Conservation (phyloP, 1,140 invertebrate species). For the Triops cancriformis region DNA sequence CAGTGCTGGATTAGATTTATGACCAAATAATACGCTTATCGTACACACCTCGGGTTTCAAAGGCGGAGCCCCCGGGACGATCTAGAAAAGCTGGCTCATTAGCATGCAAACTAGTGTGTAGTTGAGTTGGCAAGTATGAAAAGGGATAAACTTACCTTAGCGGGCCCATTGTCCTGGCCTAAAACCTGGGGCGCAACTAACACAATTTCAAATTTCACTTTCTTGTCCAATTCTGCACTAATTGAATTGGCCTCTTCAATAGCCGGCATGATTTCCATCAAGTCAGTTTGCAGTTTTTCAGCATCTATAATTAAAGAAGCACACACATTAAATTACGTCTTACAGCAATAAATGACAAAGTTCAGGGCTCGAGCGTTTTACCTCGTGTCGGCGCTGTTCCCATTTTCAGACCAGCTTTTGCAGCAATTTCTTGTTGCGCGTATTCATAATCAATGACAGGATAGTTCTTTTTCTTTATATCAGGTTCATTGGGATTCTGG, state of each 20-base stretch:
- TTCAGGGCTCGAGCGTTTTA: not conserved
- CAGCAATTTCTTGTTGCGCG: conserved; percentile 52
- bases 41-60: conserved; percentile 1
- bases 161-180: conserved; percentile 43
- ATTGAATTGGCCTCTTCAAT: conserved; percentile 53
- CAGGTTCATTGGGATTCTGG: conserved; percentile 41
- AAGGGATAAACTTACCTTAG: conserved; percentile 38
- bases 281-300: conserved; percentile 47
- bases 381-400: conserved; percentile 26
- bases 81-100: conserved; percentile 5
- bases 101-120: not conserved
- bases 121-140: not conserved
- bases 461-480: conserved; percentile 39
- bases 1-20: not conserved
- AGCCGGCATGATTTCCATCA: conserved; percentile 49
- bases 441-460: conserved; percentile 47
- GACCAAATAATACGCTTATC: not conserved
- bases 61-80: not conserved
- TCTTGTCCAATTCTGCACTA: conserved; percentile 50
- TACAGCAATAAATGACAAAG: not conserved
- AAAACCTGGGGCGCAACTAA: conserved; percentile 49
- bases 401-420: conserved; percentile 47
- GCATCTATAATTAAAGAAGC: conserved; percentile 39
- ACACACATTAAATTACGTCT: not conserved
- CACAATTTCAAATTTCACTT: conserved; percentile 51